Evolutionary conservation across 2,797 vertebrate species (phyloP), one percentile per base, ranked within the genome.

Genomic region (Pogonophryne albipinna): DNA sequence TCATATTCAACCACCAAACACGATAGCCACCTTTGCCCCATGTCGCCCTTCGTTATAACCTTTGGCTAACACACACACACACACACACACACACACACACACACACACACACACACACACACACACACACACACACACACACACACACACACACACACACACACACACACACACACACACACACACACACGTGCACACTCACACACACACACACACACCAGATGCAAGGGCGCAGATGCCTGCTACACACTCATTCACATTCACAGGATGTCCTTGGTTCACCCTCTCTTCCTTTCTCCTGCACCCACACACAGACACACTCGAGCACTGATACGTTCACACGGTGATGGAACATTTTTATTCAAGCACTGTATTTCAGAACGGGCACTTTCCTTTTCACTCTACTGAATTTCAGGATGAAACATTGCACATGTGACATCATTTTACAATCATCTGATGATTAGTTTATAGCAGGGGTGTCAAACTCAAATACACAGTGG

Each of bases 1-100:
- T 85, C 63, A 76, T 75, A 76, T 87, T 78, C 82, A 85, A 67
- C 59, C 69, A 65, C 66, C 78, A 85, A 85, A 65, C 82, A 86
- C 85, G 89, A 81, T 16, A 80, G 72, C 76, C 76, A 75, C 61
- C 77, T 78, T 79, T 80, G 58, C 82, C 78, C 85, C 76, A 84
- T 90, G 82, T 80, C 77, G 85, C 20, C 1, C 17, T 80, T 83
- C 66, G 20, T 83, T 84, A 65, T 80, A 86, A 78, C 81, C 58
- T 75, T 51, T 44, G 68, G 70, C 60, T 66, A 23, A 63, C 61
- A 60, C 41, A 38, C 74, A 77, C 45, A 27, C 17, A 74, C 10
- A 76, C 76, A 69, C 41, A 0, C 41, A 57, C 50, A 68, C 69
- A 65, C 46, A 15, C 2, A 60, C 58, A 61, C 66, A 67, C 41